These are phyloP conservation scores for Timema podura DNA, from an alignment of 2,888 invertebrate genomes.

Conservation along the genomic window DNA sequence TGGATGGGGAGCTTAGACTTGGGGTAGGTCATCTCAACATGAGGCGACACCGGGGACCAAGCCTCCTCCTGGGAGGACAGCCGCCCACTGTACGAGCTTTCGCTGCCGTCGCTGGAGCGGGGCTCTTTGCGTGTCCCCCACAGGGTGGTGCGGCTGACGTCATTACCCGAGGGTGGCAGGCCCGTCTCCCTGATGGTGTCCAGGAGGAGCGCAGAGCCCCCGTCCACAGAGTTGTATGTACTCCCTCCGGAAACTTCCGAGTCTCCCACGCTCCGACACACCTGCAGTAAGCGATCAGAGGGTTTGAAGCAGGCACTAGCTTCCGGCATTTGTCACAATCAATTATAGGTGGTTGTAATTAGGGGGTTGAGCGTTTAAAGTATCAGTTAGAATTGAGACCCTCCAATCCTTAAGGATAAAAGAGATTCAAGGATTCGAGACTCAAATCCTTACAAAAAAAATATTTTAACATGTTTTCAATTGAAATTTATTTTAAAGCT, in stretches of 20 bases:
- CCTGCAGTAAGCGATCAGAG: constrained; percentile 22
- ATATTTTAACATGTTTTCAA: too few relatives aligned
- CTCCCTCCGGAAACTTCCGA: constrained; percentile 40
- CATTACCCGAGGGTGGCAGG: constrained; percentile 26
- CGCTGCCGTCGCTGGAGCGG: constrained; percentile 16
- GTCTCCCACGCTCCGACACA: constrained; percentile 49
- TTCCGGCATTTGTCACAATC: too few relatives aligned
- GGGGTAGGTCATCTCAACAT: constrained; percentile 1
- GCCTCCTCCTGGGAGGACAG: constrained; percentile 20
- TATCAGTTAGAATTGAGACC: too few relatives aligned
- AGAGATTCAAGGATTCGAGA: too few relatives aligned
- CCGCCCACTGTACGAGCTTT: constrained; percentile 13
- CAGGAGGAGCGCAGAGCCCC: constrained; percentile 36
- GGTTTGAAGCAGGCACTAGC: too few relatives aligned
- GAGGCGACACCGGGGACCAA: constrained; percentile 22
- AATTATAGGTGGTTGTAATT: too few relatives aligned
- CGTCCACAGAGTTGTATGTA: constrained; percentile 29
- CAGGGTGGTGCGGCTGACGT: constrained; percentile 50
- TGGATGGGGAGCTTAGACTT: constrained; percentile 27
- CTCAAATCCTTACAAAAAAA: too few relatives aligned
- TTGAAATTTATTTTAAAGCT: too few relatives aligned
- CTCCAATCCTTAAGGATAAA: too few relatives aligned
- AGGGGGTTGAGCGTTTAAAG: too few relatives aligned
- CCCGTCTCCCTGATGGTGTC: constrained; percentile 44
- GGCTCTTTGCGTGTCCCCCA: constrained; percentile 19